Evolutionary conservation across 2,113 vertebrate species (phyloP).

Genomic region (Vicugna pacos): DNA sequence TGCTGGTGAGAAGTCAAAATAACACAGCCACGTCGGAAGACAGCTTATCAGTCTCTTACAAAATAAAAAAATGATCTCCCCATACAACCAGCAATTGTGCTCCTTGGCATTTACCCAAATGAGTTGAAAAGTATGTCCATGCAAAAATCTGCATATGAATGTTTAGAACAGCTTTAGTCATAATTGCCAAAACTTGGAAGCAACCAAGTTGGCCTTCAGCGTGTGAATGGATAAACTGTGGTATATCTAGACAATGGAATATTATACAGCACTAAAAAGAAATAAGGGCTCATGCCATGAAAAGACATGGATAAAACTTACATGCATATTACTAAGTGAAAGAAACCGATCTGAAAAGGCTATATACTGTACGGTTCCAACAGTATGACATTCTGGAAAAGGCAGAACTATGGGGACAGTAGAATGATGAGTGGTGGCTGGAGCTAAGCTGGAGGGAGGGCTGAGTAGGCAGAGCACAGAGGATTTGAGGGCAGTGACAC

Average conservation of each 20-base stretch:
- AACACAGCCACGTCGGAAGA: neutral
- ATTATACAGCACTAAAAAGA: neutral
- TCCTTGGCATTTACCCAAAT: conserved; percentile 10
- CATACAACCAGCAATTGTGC: neutral
- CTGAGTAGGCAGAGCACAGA: neutral
- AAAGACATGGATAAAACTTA: neutral
- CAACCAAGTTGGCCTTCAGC: neutral
- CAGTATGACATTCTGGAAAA: neutral
- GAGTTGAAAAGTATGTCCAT: neutral
- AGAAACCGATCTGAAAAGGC: neutral
- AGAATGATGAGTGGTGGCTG: neutral
- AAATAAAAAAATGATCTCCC: neutral
- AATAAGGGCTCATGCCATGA: neutral
- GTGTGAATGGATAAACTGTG: neutral
- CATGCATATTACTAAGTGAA: neutral
- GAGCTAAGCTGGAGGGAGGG: neutral
- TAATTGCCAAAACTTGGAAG: neutral
- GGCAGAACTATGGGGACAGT: neutral
- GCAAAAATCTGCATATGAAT: neutral
- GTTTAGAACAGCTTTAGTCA: neutral
- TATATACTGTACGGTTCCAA: neutral
- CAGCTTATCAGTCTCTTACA: neutral
- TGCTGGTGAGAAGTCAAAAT: neutral
- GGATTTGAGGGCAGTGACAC: neutral
- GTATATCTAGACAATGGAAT: neutral